Conservation (phyloP, 2,113 vertebrate species). For the Dendrocopos noguchii region DNA sequence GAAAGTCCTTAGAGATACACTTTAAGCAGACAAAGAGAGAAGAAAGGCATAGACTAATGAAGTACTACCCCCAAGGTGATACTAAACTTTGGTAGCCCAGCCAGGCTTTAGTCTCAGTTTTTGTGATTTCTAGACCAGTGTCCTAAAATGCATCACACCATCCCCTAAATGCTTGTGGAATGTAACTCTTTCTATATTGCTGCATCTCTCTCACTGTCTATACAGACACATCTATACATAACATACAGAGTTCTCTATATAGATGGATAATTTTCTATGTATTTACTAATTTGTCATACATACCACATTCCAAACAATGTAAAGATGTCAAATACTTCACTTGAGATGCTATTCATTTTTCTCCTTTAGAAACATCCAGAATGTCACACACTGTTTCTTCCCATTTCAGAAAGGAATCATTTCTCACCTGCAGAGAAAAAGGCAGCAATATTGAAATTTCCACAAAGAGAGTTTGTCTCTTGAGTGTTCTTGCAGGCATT, state of each 20-base stretch:
- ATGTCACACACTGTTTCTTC: neutral
- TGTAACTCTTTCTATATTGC: neutral
- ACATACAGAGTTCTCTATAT: neutral
- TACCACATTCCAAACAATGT: neutral
- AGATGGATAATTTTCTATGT: neutral
- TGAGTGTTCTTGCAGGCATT: conserved; percentile 59
- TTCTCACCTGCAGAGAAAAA: conserved; percentile 44
- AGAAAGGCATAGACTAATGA: neutral
- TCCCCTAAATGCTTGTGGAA: neutral
- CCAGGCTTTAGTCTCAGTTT: neutral
- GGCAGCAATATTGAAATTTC: neutral
- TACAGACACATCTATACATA: neutral
- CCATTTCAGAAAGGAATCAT: conserved; percentile 27
- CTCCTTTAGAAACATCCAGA: conserved; percentile 27
- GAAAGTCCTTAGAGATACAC: neutral
- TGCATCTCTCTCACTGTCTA: neutral
- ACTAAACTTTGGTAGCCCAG: neutral
- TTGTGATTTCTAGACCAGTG: neutral
- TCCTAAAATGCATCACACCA: neutral
- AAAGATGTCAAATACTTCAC: conserved; percentile 2
- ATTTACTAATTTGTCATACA: neutral
- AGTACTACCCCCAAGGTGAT: neutral
- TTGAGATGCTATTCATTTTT: conserved; percentile 22
- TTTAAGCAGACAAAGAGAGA: neutral
- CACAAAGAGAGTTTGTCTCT: conserved; percentile 42